Percentiles rank a stretch among this genome's conserved stretches.
Conservation (phyloP, 2,113 vertebrate species). For the Ceratotherium simum region DNA sequence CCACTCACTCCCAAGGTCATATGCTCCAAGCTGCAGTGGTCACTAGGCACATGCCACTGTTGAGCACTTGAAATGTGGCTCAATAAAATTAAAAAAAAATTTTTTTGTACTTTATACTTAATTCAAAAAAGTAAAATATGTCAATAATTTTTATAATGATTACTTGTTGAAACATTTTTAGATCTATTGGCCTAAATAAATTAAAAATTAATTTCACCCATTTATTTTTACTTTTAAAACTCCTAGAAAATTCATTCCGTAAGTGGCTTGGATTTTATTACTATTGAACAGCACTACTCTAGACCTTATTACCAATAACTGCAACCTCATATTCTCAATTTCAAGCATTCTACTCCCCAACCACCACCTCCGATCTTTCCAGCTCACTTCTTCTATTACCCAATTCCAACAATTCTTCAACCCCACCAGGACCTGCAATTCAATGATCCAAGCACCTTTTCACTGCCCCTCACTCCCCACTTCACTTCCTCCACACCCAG, state of each 20-base stretch:
- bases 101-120: background rate
- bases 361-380: background rate
- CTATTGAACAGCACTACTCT: background rate
- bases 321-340: background rate
- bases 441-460: background rate
- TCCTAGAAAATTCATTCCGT: background rate
- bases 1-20: background rate
- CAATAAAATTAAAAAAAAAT: background rate
- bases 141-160: background rate
- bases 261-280: background rate
- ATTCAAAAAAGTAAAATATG: background rate
- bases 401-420: background rate
- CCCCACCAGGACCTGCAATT: background rate
- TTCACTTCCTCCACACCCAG: background rate
- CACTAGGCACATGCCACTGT: accelerated
- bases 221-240: background rate
- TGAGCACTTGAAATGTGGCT: background rate
- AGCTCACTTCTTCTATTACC: background rate
- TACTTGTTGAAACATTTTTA: background rate
- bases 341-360: background rate
- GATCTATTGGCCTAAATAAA: background rate
- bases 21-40: background rate
- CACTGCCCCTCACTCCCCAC: background rate
- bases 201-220: background rate
- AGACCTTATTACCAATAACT: background rate